A percentile compares a stretch with the other conserved stretches of the same genome.
These are phyloP conservation scores for Limenitis camilla DNA, from an alignment of 2,888 invertebrate genomes.

Conservation along the genomic window DNA sequence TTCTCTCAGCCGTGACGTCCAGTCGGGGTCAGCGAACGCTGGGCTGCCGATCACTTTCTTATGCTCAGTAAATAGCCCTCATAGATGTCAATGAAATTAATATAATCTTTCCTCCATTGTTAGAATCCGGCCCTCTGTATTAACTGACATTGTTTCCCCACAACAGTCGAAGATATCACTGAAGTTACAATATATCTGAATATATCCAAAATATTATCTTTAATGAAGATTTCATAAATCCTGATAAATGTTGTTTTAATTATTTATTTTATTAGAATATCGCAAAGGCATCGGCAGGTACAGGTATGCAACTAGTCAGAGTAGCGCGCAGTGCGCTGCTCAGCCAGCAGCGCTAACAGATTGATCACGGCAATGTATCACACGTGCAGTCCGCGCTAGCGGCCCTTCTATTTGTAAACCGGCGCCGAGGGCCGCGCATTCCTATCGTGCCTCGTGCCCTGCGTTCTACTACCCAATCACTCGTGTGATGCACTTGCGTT, in stretches of 20 bases:
- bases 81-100: slow-evolving; percentile 57
- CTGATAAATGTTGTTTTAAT: slow-evolving; percentile 8
- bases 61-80: slow-evolving; percentile 59
- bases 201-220: not conserved
- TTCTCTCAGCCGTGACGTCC: slow-evolving; percentile 64
- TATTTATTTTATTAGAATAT: slow-evolving; percentile 10
- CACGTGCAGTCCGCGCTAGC: slow-evolving; percentile 66
- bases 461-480: slow-evolving; percentile 40
- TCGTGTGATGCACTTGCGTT: slow-evolving; percentile 35
- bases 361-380: slow-evolving; percentile 67
- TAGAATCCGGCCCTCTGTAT: not conserved
- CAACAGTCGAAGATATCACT: not conserved
- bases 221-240: no score
- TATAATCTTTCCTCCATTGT: slow-evolving; percentile 19
- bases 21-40: slow-evolving; percentile 69
- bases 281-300: not conserved
- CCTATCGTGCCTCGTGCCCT: slow-evolving; percentile 62
- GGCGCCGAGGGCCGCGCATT: slow-evolving; percentile 72
- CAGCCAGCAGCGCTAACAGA: slow-evolving; percentile 56
- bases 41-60: slow-evolving; percentile 59
- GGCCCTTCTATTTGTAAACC: slow-evolving; percentile 74
- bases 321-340: not conserved
- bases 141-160: slow-evolving; percentile 4
- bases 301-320: no score
- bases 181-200: not conserved